A percentile compares a stretch with the other conserved stretches of the same genome.
Conservation (phyloP, 2,113 vertebrate genomes). For the Elaphurus davidianus region DNA sequence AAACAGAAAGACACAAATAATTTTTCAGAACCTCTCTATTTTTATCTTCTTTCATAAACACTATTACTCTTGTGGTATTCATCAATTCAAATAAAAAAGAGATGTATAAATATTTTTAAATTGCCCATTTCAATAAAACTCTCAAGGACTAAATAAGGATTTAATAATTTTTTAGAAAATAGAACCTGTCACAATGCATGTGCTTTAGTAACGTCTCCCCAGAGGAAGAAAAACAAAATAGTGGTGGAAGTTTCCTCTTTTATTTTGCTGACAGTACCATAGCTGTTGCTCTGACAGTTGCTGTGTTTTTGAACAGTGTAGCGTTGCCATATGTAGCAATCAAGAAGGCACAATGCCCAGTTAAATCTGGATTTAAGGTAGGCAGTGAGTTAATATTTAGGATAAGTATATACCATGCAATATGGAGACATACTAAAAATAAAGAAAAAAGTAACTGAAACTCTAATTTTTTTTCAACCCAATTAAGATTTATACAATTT, state of each 20-base stretch:
- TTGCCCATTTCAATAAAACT: background rate
- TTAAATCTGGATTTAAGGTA: background rate
- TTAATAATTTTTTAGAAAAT: background rate
- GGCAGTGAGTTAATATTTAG: background rate
- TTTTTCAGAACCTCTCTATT: background rate
- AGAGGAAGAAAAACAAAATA: background rate
- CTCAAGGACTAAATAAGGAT: background rate
- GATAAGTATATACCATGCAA: background rate
- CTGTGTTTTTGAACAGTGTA: background rate
- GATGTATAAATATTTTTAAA: background rate
- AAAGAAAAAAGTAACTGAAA: background rate
- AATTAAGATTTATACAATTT: background rate
- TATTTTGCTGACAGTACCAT: background rate
- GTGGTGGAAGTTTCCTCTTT: background rate
- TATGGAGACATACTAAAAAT: background rate
- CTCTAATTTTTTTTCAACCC: background rate
- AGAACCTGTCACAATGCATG: background rate
- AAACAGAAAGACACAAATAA: background rate
- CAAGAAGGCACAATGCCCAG: background rate
- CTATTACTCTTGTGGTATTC: background rate
- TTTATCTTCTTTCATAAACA: background rate
- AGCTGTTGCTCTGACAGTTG: background rate
- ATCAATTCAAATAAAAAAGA: background rate
- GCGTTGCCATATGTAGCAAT: background rate
- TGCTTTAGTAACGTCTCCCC: background rate